A percentile compares a stretch with the other conserved stretches of the same genome.
Conservation (phyloP, 2,797 vertebrate species). For the Lateolabrax maculatus region DNA sequence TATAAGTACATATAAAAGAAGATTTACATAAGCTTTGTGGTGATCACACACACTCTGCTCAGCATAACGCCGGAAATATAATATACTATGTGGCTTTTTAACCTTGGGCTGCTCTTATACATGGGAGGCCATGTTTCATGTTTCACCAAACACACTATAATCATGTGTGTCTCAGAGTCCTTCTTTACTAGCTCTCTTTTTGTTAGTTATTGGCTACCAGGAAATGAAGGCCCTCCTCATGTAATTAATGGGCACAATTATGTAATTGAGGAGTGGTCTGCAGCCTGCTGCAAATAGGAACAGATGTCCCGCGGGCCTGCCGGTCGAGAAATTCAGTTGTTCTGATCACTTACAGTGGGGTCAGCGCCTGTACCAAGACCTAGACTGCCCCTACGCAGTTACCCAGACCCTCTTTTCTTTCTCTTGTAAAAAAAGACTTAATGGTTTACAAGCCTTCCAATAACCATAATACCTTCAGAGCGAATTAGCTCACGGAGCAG, state of each 20-base stretch:
- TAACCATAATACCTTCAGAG: slow-evolving; percentile 86
- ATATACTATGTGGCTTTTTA: slow-evolving; percentile 39
- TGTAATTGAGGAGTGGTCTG: slow-evolving; percentile 82
- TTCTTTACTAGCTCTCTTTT: slow-evolving; percentile 68
- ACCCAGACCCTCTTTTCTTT: slow-evolving; percentile 74
- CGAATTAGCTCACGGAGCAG: slow-evolving; percentile 78
- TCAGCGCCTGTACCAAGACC: slow-evolving; percentile 72
- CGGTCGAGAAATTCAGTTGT: slow-evolving; percentile 49
- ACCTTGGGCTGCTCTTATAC: slow-evolving; percentile 46
- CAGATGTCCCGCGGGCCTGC: slow-evolving; percentile 70
- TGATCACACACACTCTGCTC: neutral
- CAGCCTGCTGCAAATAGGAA: slow-evolving; percentile 70
- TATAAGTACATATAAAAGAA: neutral
- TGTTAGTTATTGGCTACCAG: slow-evolving; percentile 72
- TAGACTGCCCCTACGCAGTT: slow-evolving; percentile 42
- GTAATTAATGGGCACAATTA: slow-evolving; percentile 87
- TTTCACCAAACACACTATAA: slow-evolving; percentile 68
- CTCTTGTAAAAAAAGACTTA: slow-evolving; percentile 85
- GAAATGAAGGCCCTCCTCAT: slow-evolving; percentile 72
- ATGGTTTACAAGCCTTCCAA: slow-evolving; percentile 85
- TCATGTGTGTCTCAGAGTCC: slow-evolving; percentile 58
- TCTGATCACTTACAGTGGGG: slow-evolving; percentile 74
- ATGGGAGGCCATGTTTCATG: slow-evolving; percentile 57
- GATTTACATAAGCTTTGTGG: neutral
- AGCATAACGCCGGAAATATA: neutral